These are phyloP conservation scores for Sebastes dallii DNA, from an alignment of 2,797 vertebrate genomes.

Conservation along the genomic window DNA sequence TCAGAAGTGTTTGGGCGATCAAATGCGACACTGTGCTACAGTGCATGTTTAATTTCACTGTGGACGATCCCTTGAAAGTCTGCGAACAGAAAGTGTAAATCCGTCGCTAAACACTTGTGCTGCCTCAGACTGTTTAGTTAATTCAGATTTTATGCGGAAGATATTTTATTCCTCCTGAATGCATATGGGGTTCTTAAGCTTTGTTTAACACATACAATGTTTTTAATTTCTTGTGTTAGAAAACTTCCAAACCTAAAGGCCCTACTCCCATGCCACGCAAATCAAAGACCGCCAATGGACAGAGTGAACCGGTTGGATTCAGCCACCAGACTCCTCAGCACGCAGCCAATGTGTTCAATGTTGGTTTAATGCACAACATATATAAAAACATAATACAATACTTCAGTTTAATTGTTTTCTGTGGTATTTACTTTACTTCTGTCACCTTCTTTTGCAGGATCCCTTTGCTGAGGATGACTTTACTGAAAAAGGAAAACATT, in stretches of 20 bases:
- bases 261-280: neutral
- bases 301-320: neutral
- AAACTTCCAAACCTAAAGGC: conserved; percentile 29
- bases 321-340: neutral
- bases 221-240: conserved; percentile 27
- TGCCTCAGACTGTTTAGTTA: neutral
- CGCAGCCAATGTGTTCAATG: neutral
- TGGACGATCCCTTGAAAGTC: too few species aligned
- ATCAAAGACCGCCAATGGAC: neutral
- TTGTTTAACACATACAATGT: neutral
- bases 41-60: too few species aligned
- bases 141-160: neutral
- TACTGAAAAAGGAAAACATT: neutral
- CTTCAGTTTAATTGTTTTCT: neutral
- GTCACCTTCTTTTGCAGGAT: conserved; percentile 19
- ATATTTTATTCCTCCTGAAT: neutral
- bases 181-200: neutral
- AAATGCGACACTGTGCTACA: too few species aligned
- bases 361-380: neutral
- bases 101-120: neutral
- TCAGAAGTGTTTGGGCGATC: too few species aligned
- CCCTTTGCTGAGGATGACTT: conserved; percentile 27
- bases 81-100: too few species aligned
- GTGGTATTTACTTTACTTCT: neutral
- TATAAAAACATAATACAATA: too few species aligned